Conservation (phyloP, 2,797 vertebrate genomes). For the Varecia variegata region DNA sequence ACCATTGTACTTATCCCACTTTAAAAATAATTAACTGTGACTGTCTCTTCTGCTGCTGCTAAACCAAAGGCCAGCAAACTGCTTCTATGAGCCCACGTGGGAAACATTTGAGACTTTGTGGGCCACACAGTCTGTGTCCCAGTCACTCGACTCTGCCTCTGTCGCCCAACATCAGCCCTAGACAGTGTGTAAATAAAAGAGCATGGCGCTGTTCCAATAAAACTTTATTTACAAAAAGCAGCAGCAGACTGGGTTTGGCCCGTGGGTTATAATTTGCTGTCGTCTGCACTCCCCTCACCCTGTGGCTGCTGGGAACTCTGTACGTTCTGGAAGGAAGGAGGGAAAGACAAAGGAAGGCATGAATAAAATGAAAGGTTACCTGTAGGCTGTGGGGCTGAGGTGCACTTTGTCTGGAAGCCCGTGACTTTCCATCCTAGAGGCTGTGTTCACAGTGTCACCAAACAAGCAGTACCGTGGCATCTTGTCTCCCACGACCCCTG, state of each 20-base stretch:
- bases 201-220: not conserved
- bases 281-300: not conserved
- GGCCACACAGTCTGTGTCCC: not conserved
- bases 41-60: not conserved
- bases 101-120: not conserved
- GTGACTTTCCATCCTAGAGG: constrained; percentile 87
- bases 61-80: not conserved
- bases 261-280: not conserved
- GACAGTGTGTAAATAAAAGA: not conserved
- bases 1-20: not conserved
- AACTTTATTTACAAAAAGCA: constrained; percentile 30
- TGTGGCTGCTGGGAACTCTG: too few species aligned
- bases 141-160: not conserved
- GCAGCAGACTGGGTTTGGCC: not conserved
- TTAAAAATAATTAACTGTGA: constrained; percentile 8
- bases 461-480: constrained; percentile 87
- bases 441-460: constrained; percentile 87
- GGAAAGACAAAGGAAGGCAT: not conserved
- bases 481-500: constrained; percentile 88
- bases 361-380: constrained; percentile 55
- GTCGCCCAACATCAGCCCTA: not conserved
- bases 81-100: not conserved
- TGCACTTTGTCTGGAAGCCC: constrained; percentile 86
- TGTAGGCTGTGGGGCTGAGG: constrained; percentile 84
- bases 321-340: not conserved